Evolutionary conservation across 2,797 vertebrate species (phyloP), one percentile per base, ranked within the genome.

Genomic region (Crenuchus spilurus): DNA sequence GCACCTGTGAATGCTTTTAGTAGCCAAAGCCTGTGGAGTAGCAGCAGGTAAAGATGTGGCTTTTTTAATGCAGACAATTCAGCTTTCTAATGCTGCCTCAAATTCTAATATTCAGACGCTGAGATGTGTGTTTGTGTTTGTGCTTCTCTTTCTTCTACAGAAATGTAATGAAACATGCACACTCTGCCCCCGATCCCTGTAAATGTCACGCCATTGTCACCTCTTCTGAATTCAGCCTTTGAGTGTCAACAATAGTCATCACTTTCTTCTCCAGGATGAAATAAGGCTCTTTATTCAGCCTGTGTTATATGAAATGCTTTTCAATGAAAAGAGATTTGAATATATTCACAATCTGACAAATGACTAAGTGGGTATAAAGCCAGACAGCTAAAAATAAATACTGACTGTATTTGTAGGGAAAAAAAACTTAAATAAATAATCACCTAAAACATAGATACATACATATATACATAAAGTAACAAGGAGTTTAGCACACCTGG

Each of bases 201-300:
- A 72, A 72, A 37, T 51, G 57, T 62, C 44, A 61, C 13, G 14
- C n/a, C 70, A 39, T 72, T 52, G 44, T 72, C 58, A 48, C 42
- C 37, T 60, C 20, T 22, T 28, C 26, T 39, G 7, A 62, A 49
- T 62, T 49, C 26, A 24, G 18, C 18, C 46, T 39, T 51, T 72
- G 42, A 62, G 44, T 22, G 26, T 37, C 26, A 49, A 51, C 58
- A 72, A 52, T 33, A 60, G 52, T 22, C 30, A 37, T 44, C 22
- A 11, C 13, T 39, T 24, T 46, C 24, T 44, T 26, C 61, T 30
- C 14, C 14, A 16, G 6, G 3, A 8, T 63, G 61, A 46, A 63
- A 30, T 39, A 30, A 2, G 11, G 22, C 16, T 16, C 39, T 62
- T 26, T 62, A n/a, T 42, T 41, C 37, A 14, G 58, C 20, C 6